Percentiles rank a stretch among this genome's conserved stretches.
Conservation (phyloP, 2,113 vertebrate genomes). For the Rhizomys pruinosus region DNA sequence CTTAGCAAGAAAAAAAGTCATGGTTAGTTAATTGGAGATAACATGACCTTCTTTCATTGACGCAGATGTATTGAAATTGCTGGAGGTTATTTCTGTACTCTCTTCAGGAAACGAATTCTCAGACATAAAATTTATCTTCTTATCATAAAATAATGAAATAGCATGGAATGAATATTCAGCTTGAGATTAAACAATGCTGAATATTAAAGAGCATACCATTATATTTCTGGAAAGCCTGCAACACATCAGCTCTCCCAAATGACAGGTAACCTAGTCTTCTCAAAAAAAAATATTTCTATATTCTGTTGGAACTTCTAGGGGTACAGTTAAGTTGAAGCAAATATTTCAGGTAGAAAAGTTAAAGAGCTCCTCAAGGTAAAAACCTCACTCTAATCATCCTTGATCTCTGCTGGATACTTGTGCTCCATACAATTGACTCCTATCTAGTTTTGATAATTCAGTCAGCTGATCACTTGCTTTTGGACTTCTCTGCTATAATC, state of each 20-base stretch:
- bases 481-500: neutral
- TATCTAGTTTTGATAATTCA: neutral
- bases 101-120: conserved; percentile 2
- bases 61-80: neutral
- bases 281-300: neutral
- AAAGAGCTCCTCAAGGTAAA: neutral
- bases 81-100: conserved; percentile 33
- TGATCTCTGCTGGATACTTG: neutral
- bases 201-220: neutral
- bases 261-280: too few species aligned
- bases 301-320: too few species aligned
- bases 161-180: neutral
- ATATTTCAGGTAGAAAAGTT: neutral
- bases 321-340: neutral
- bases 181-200: neutral
- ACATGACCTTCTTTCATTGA: neutral
- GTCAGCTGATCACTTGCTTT: neutral
- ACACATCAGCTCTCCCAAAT: neutral
- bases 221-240: neutral
- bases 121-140: conserved; percentile 37
- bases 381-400: accelerated
- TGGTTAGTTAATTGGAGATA: conserved; percentile 4
- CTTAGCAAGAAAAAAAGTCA: conserved; percentile 22
- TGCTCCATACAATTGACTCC: neutral
- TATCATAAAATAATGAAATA: neutral